Evolutionary conservation across 2,797 vertebrate species (phyloP).

Genomic region (Xyrichtys novacula): DNA sequence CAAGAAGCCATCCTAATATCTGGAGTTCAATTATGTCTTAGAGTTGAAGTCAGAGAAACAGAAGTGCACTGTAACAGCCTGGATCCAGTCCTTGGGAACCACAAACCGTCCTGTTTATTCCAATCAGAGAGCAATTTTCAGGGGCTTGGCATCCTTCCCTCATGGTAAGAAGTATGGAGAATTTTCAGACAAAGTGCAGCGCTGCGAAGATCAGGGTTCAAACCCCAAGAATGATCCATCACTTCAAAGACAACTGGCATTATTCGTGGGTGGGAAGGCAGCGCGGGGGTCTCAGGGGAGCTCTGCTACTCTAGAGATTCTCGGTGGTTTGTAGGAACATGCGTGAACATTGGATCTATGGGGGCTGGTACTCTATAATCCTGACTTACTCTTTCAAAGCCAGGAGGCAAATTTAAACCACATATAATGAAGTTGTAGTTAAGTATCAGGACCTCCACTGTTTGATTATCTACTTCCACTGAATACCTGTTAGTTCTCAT

Average conservation of each 20-base stretch:
- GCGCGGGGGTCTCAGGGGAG: slow-evolving; percentile 26
- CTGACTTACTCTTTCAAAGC: background rate
- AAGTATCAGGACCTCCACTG: slow-evolving; percentile 1
- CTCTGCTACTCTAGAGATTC: slow-evolving; percentile 12
- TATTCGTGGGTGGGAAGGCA: slow-evolving; percentile 16
- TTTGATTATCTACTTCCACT: slow-evolving; percentile 4
- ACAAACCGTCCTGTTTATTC: slow-evolving; percentile 43
- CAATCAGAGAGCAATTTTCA: slow-evolving; percentile 32
- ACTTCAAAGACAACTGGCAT: slow-evolving; percentile 54
- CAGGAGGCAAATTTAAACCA: background rate
- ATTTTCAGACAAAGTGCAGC: slow-evolving; percentile 49
- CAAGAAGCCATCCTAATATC: slow-evolving; percentile 21
- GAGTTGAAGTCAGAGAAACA: slow-evolving; percentile 23
- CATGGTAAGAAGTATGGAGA: slow-evolving; percentile 18
- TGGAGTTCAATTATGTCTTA: slow-evolving; percentile 33
- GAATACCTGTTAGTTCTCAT: slow-evolving; percentile 8
- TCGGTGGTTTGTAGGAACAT: slow-evolving; percentile 20
- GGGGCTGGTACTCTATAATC: background rate
- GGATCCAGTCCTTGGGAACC: slow-evolving; percentile 46
- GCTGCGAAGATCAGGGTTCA: slow-evolving; percentile 36
- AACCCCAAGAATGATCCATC: slow-evolving; percentile 42
- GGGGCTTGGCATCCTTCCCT: slow-evolving; percentile 13
- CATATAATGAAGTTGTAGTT: background rate
- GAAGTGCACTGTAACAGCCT: slow-evolving; percentile 5
- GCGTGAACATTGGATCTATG: background rate